Evolutionary conservation across 2,888 invertebrate genomes (phyloP), one percentile per base, ranked within the genome.

Genomic region (Perizoma flavofasciatum): DNA sequence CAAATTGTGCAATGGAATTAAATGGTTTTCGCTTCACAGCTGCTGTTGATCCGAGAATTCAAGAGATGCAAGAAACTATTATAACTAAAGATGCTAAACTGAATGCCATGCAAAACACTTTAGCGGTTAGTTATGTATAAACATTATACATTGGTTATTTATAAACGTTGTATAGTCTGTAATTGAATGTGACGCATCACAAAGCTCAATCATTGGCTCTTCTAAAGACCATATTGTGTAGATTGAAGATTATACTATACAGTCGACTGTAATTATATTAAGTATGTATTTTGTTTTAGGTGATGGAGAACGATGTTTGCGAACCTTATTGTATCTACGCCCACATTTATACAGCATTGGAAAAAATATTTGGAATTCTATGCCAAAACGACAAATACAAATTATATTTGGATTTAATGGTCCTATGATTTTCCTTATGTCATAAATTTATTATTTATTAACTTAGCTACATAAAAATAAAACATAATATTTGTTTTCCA

Each of bases 241-340:
- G 22, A 22, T 22, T 22, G 22, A 22, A 22, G 22, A 22, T 3
- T 22, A 22, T 22, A 22, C 22, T 22, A 22, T 22, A 22, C 22
- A 22, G 22, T 22, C 22, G 22, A 22, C 22, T 33, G 11, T 11
- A 35, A 43, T 9, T n/a, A 11, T 37, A 7, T 37, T 9, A 50
- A 22, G 22, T 22, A 22, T 22, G 1, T 49, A 37, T 10, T 5
- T n/a, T 45, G 10, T 10, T 46, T 32, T 63, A 92, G 92, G 88
- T 89, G 2, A 79, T 92, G 83, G 91, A 91, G 73, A 91, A 86
- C 59, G 91, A 92, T 69, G 77, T 89, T 5, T 89, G 88, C 61
- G 91, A 91, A 68, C 92, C 92, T 1, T 92, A 89, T 65, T 89
- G 86, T 49, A 79, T 91, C 49, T 92, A 92, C 69, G 92, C 90